Conservation (phyloP, 2,797 vertebrate genomes). For the Kryptopterus vitreolus region DNA sequence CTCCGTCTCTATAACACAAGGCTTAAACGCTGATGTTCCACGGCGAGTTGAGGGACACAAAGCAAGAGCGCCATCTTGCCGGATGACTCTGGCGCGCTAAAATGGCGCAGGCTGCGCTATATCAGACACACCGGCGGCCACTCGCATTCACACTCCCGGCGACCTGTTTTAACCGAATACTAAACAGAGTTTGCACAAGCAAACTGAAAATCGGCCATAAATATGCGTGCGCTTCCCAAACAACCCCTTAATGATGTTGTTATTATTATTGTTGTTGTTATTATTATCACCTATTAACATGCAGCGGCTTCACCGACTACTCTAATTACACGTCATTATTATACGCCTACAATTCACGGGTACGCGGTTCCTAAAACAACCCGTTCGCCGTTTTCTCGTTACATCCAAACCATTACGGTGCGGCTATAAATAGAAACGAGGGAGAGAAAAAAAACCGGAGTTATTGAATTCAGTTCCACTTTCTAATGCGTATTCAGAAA, state of each 20-base stretch:
- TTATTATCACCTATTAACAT: too few relatives aligned
- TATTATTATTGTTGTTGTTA: not conserved
- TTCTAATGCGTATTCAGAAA: not conserved
- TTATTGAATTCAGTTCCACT: too few relatives aligned
- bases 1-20: not conserved
- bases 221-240: too few relatives aligned
- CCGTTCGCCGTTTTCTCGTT: too few relatives aligned
- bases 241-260: too few relatives aligned
- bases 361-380: rapidly evolving
- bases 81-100: slow-evolving; percentile 81
- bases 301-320: not conserved
- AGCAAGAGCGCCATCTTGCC: slow-evolving; percentile 83
- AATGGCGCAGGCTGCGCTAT: slow-evolving; percentile 78
- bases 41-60: slow-evolving; percentile 73
- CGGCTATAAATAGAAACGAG: not conserved
- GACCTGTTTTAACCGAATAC: too few relatives aligned
- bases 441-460: too few relatives aligned
- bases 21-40: slow-evolving; percentile 50
- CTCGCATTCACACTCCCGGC: too few relatives aligned
- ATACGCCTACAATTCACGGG: not conserved
- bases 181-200: not conserved
- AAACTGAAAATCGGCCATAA: too few relatives aligned
- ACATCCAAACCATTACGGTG: too few relatives aligned
- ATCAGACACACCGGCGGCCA: slow-evolving; percentile 48
- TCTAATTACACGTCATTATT: not conserved